Evolutionary conservation across 2,888 invertebrate genomes (phyloP).

Genomic region (Athetis lepigone): DNA sequence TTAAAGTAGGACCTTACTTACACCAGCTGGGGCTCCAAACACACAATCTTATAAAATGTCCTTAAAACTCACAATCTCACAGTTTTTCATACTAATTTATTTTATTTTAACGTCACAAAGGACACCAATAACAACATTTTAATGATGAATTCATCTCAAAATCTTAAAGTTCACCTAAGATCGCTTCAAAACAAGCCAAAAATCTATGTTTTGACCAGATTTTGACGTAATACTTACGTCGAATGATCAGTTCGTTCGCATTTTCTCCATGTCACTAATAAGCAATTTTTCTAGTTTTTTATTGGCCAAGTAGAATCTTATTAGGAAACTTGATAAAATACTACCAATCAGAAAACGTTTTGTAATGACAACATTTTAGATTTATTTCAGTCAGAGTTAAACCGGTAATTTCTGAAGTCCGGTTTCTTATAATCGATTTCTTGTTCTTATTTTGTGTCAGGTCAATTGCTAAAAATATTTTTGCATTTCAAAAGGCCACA

Average conservation of each 20-base stretch:
- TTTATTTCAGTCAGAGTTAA: background rate
- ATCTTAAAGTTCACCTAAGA: constrained; percentile 47
- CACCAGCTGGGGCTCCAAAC: constrained; percentile 80
- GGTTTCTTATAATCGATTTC: constrained; percentile 18
- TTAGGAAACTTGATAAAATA: background rate
- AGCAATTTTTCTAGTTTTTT: constrained; percentile 14
- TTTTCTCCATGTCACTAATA: constrained; percentile 33
- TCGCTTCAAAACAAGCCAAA: constrained; percentile 77
- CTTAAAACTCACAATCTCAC: constrained; percentile 63
- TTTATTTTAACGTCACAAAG: constrained; percentile 46
- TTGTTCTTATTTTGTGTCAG: too few relatives aligned
- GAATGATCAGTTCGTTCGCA: constrained; percentile 65
- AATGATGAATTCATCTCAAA: constrained; percentile 44
- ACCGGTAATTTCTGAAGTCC: constrained; percentile 14
- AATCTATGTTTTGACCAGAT: constrained; percentile 79
- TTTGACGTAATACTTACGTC: constrained; percentile 69
- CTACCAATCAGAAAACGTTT: constrained; percentile 44
- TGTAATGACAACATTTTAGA: background rate
- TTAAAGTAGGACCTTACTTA: constrained; percentile 57
- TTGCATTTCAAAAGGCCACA: too few relatives aligned
- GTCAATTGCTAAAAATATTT: too few relatives aligned
- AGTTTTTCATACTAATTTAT: constrained; percentile 60
- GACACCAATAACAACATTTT: constrained; percentile 57
- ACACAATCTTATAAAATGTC: constrained; percentile 64
- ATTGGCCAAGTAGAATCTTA: constrained; percentile 54